Conservation (phyloP, 2,113 vertebrate genomes). For the Sorex fumeus region DNA sequence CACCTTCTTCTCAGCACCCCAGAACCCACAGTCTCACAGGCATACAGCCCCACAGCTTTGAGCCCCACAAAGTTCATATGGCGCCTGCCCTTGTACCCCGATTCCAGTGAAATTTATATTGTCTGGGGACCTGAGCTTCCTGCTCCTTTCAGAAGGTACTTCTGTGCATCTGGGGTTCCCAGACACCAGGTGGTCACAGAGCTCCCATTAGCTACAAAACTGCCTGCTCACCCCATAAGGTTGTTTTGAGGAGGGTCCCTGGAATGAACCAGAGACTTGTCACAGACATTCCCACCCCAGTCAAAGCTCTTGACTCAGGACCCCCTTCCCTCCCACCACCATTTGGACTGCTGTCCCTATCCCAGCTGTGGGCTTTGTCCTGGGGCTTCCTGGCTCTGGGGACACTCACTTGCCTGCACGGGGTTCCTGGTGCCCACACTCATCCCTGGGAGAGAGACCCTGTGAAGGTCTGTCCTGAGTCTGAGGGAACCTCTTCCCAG, state of each 20-base stretch:
- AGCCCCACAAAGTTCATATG: too few species aligned
- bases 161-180: fast-evolving
- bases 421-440: fast-evolving
- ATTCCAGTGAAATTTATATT: fast-evolving
- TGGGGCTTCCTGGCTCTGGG: fast-evolving
- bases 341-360: too few species aligned
- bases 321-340: too few species aligned
- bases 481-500: too few species aligned
- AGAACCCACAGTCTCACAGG: too few species aligned
- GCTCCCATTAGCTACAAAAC: fast-evolving
- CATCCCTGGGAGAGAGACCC: constrained; percentile 32
- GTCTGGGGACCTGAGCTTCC: fast-evolving
- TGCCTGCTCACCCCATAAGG: not conserved
- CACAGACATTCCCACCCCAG: not conserved
- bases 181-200: not conserved
- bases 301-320: not conserved
- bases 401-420: not conserved
- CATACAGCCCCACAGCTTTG: too few species aligned
- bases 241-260: not conserved
- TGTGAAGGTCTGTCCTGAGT: not conserved
- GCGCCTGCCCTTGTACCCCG: too few species aligned
- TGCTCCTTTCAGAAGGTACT: fast-evolving
- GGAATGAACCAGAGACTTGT: not conserved
- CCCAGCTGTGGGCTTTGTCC: too few species aligned
- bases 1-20: too few species aligned